Evolutionary conservation across 2,888 invertebrate species (phyloP), one percentile per base, ranked within the genome.

Genomic region (Hypena proboscidalis): DNA sequence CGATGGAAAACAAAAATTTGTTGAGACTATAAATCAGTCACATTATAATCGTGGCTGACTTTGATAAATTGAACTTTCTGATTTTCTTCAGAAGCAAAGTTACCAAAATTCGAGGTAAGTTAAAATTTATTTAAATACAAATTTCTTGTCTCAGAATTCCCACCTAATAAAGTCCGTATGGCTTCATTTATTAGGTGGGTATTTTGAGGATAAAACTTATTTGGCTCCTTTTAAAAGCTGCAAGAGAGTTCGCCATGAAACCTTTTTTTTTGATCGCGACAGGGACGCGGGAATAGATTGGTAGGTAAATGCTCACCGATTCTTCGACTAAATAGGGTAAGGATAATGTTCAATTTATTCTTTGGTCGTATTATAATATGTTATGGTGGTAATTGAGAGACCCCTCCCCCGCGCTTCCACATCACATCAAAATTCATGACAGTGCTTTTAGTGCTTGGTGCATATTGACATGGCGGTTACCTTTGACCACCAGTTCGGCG

Each of bases 401-500:
- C 17, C 21, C 9, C 15, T 1, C 11, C 1, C 22, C 50, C 50
- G 40, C 54, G 61, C 57, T 53, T 49, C 61, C 58, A 41, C 48
- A 34, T 42, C 51, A 13, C 42, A 19, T 44, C 22, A 23, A 46
- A 34, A 10, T 34, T 45, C 40, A 43, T 61, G 58, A 37, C 42
- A 38, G 69, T 70, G 74, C 66, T 65, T 32, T n/a, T 23, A 45
- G 73, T 73, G 75, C 69, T 58, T 37, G 37, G 74, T 73, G 76
- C 76, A 55, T 60, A 55, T 48, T 59, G 67, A 53, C 53, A 45
- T 53, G 52, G 56, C 35, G 62, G 67, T 81, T 93, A 95, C 95
- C 95, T 92, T 94, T 94, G 56, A 95, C 95, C 88, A 94, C 93
- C 71, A 95, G 88, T 68, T 94, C 94, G 45, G 95, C 94, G 40